Evolutionary conservation across 2,888 invertebrate species (phyloP).

Genomic region (Drosophila mimetica): DNA sequence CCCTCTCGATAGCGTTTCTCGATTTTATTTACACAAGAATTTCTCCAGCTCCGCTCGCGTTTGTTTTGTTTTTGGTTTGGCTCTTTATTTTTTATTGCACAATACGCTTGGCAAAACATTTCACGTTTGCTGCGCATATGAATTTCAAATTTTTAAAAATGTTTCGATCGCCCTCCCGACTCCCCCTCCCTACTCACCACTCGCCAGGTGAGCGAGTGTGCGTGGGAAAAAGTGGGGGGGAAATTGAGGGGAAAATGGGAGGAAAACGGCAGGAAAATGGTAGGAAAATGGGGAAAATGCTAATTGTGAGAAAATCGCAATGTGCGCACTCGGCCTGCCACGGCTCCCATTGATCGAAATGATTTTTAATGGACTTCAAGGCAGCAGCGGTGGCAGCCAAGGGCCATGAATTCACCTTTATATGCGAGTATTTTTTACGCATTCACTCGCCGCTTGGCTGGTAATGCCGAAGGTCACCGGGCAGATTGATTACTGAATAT

Average conservation of each 20-base stretch:
- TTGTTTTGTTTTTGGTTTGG: conserved; percentile 54
- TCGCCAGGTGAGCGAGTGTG: conserved; percentile 24
- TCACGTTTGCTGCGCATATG: conserved; percentile 80
- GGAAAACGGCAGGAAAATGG: conserved; percentile 14
- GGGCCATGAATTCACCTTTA: conserved; percentile 20
- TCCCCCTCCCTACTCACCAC: conserved; percentile 15
- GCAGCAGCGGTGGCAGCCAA: conserved; percentile 14
- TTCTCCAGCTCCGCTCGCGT: conserved; percentile 33
- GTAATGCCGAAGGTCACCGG: conserved; percentile 21
- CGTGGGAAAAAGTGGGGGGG: conserved; percentile 8
- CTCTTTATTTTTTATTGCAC: conserved; percentile 66
- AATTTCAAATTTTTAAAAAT: conserved; percentile 80
- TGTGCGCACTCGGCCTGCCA: conserved; percentile 53
- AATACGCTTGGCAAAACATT: conserved; percentile 79
- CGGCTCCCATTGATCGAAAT: conserved; percentile 62
- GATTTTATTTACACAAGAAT: conserved; percentile 64
- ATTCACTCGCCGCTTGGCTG: conserved; percentile 5
- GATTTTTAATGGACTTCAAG: conserved; percentile 65
- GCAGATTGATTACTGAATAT: conserved; percentile 44
- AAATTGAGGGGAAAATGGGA: conserved; percentile 14
- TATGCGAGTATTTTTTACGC: conserved; percentile 9
- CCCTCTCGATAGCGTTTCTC: conserved; percentile 50
- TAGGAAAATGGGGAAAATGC: conserved; percentile 76
- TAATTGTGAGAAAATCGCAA: conserved; percentile 80
- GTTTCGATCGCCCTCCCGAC: conserved; percentile 65